These are phyloP conservation scores for Nylanderia fulva DNA, from an alignment of 1,140 invertebrate genomes.

Conservation along the genomic window DNA sequence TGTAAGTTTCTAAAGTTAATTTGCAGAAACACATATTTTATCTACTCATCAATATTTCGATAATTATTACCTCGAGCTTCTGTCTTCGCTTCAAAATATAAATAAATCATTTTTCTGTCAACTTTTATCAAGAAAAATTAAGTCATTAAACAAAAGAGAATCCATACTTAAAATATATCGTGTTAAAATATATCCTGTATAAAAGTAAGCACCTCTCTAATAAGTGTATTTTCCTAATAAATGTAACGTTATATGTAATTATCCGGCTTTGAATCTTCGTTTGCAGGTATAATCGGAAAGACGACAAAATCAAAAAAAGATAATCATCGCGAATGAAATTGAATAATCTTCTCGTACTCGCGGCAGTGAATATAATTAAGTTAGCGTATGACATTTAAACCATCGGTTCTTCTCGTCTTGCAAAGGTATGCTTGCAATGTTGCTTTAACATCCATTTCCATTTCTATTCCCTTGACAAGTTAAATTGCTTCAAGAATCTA, in stretches of 20 bases:
- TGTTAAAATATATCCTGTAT: not conserved
- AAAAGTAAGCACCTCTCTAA: not conserved
- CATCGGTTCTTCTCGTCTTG: not conserved
- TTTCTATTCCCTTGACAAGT: not conserved
- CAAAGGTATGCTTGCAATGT: constrained; percentile 3
- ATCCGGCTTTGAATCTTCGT: not conserved
- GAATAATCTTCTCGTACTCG: not conserved
- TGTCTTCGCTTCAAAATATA: too few species aligned
- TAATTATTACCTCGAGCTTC: too few species aligned
- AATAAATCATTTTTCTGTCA: too few species aligned
- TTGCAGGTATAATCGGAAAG: not conserved
- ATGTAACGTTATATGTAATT: not conserved
- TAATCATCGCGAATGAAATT: constrained; percentile 11
- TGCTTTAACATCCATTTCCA: not conserved
- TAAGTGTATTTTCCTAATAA: not conserved
- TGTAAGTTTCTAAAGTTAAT: not conserved
- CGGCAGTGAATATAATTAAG: constrained; percentile 33
- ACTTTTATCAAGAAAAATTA: not conserved
- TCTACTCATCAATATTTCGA: not conserved
- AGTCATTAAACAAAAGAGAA: constrained; percentile 15
- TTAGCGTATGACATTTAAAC: not conserved
- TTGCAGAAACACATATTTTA: not conserved
- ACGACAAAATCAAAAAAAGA: not conserved
- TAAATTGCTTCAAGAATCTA: not conserved
- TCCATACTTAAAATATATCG: constrained; percentile 11